A percentile compares a stretch with the other conserved stretches of the same genome.
Evolutionary conservation across 1,140 invertebrate species (phyloP).

Genomic region (Drosophila mojavensis): DNA sequence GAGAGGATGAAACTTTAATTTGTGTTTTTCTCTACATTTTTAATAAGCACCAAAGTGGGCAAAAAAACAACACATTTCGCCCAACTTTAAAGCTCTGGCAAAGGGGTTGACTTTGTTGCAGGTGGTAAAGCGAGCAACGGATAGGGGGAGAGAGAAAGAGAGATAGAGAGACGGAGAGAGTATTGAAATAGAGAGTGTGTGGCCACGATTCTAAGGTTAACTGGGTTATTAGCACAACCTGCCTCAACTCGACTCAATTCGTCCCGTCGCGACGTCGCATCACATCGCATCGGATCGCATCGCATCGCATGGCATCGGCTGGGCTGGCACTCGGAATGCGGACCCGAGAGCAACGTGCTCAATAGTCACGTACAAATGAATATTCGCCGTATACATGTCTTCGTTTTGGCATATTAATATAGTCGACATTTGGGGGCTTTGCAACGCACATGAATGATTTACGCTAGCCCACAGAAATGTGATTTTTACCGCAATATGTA

Average conservation of each 20-base stretch:
- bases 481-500: constrained; percentile 82
- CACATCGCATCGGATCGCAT: neutral
- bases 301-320: constrained; percentile 15
- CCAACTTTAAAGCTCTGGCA: constrained; percentile 38
- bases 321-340: constrained; percentile 1
- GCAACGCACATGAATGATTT: constrained; percentile 74
- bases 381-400: constrained; percentile 73
- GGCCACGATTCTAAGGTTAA: constrained; percentile 47
- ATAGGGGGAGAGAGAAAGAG: constrained; percentile 4
- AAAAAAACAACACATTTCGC: constrained; percentile 3
- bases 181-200: constrained; percentile 40
- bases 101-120: constrained; percentile 50
- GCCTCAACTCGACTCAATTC: constrained; percentile 57
- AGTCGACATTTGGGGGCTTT: constrained; percentile 68
- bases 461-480: constrained; percentile 70
- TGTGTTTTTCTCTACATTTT: constrained; percentile 64
- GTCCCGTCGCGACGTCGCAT: constrained; percentile 4
- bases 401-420: constrained; percentile 82
- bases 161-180: neutral
- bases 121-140: constrained; percentile 35
- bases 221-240: constrained; percentile 82
- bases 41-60: constrained; percentile 59
- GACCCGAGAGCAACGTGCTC: constrained; percentile 64
- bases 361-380: constrained; percentile 82
- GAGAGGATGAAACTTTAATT: constrained; percentile 69